Evolutionary conservation across 2,797 vertebrate genomes (phyloP), one percentile per base, ranked within the genome.

Genomic region (Phaenicophaeus curvirostris): DNA sequence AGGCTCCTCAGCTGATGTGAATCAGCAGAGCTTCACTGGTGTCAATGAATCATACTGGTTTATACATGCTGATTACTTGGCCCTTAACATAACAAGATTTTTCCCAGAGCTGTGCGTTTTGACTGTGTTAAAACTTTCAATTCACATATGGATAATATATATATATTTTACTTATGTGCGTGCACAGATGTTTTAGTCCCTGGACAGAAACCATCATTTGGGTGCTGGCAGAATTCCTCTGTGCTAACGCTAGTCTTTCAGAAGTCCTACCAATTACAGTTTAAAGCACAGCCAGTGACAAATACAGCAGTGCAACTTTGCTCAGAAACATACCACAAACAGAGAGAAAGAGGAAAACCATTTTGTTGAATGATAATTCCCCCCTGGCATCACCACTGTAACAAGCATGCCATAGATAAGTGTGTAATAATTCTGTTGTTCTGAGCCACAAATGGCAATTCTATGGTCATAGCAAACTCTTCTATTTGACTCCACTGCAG

Each of bases 1-100:
- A 78, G 67, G 59, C 53, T 96, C 24, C 67, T 90, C 41, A 75
- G 61, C 46, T 87, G 77, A 71, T 65, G 89, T 73, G 91, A 87
- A 94, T 91, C 87, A 93, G 93, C 71, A 79, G 50, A 74, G 65
- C 53, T 67, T 69, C 8, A 3, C 21, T n/a, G 55, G 53, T 95
- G 74, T 93, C 77, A 90, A 11, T 79, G 69, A 86, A 87, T 76
- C 41, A 46, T 24, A 33, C 67, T 63, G 71, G 83, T 94, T 95
- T 95, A 90, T 71, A 95, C 54, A 19, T 24, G 27, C 53, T 94
- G 94, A 92, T 96, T 88, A 71, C 85, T 91, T 94, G 89, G 89
- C 73, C 80, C 74, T 89, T 74, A 76, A 51, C 41, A 57, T 59
- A 90, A 77, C 37, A 66, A 81, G 57, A 46, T 73, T 90, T 39